Percentiles rank a stretch among this genome's conserved stretches.
These are phyloP conservation scores for Conops quadrifasciatus DNA, from an alignment of 2,888 invertebrate genomes.

Conservation along the genomic window DNA sequence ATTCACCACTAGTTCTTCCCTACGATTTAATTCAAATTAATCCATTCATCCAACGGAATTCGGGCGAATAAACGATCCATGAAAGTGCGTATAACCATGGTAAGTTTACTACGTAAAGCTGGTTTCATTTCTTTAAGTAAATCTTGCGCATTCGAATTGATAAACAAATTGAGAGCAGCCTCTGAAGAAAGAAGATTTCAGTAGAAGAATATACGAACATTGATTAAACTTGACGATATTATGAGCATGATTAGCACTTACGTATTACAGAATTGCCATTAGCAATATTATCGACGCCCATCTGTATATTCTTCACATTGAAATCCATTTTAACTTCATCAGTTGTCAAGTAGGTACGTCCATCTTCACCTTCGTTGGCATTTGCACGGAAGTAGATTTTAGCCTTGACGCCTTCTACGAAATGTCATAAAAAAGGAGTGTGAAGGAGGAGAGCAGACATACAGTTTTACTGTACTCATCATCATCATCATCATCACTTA, in stretches of 20 bases:
- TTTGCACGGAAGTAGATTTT: conserved; percentile 83
- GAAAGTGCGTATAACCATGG: conserved; percentile 78
- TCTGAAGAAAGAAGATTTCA: conserved; percentile 69
- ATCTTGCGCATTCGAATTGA: conserved; percentile 86
- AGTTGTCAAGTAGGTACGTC: conserved; percentile 74
- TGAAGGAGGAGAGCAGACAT: too few relatives aligned
- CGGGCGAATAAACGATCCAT: conserved; percentile 78
- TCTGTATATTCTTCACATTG: conserved; percentile 81
- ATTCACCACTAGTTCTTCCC: background rate
- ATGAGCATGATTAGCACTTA: conserved; percentile 66
- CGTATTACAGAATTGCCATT: conserved; percentile 83
- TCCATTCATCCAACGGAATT: conserved; percentile 82
- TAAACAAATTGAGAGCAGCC: conserved; percentile 85
- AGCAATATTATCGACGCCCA: conserved; percentile 86
- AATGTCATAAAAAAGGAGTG: background rate
- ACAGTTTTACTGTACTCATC: background rate
- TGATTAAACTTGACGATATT: background rate
- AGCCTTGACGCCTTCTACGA: conserved; percentile 80
- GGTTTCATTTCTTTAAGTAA: conserved; percentile 88
- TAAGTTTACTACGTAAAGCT: conserved; percentile 78
- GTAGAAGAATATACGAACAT: conserved; percentile 19
- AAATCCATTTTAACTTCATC: conserved; percentile 87
- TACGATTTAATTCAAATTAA: conserved; percentile 62
- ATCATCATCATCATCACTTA: conserved; percentile 57
- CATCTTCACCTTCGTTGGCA: conserved; percentile 70